A percentile compares a stretch with the other conserved stretches of the same genome.
phyloP scores from a whole-genome alignment of 2,113 vertebrate genomes.

The Furnarius figulus region DNA sequence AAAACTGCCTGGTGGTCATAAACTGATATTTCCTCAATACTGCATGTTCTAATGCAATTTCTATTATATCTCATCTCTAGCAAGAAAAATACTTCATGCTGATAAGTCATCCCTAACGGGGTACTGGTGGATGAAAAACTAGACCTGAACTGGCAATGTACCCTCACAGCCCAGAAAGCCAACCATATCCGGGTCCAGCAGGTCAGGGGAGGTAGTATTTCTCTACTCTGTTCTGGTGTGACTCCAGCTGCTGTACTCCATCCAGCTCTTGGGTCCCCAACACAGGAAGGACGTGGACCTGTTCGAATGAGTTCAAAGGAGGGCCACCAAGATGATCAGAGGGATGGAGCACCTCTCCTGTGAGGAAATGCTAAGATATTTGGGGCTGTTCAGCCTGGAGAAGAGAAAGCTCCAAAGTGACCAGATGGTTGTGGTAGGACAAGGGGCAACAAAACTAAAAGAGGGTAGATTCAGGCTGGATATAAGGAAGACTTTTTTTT shows the following conservation, averaged over 20 bases:
- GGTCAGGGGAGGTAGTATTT: no score
- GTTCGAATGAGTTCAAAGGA: neutral
- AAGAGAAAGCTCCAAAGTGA: neutral
- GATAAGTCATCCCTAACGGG: neutral
- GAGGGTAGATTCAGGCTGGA: rapidly evolving
- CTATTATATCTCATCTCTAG: neutral
- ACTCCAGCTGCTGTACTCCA: neutral
- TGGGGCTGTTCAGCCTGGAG: neutral
- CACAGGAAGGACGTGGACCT: neutral
- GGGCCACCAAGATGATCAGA: no score
- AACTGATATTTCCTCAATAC: neutral
- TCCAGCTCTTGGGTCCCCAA: neutral
- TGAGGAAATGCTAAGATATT: neutral
- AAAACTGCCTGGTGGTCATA: neutral
- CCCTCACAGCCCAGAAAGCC: neutral
- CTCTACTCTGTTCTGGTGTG: neutral
- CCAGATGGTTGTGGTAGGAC: neutral
- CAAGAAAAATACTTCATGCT: neutral
- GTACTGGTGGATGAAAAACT: neutral
- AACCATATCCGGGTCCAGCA: neutral
- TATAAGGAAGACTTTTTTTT: neutral
- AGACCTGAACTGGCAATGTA: rapidly evolving
- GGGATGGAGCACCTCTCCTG: rapidly evolving
- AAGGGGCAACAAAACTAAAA: neutral
- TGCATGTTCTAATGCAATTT: neutral